Conservation (phyloP, 2,113 vertebrate genomes). For the Alethe diademata region DNA sequence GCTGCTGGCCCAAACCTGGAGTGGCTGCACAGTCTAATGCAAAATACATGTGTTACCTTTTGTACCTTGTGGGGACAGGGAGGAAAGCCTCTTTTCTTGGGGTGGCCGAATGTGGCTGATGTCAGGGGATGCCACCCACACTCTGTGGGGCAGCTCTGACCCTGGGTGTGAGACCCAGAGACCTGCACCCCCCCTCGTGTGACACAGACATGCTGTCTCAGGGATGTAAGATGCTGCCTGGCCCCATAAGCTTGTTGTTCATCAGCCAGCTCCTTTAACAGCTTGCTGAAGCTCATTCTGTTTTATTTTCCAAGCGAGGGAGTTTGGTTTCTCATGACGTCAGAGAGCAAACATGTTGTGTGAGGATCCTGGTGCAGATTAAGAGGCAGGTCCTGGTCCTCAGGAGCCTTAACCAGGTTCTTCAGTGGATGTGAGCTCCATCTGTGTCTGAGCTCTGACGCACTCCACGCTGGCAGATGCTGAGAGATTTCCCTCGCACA, state of each 20-base stretch:
- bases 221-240: neutral
- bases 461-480: neutral
- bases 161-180: neutral
- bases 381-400: neutral
- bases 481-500: neutral
- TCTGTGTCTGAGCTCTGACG: neutral
- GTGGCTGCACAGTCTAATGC: neutral
- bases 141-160: neutral
- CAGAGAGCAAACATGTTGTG: neutral
- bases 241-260: rapidly evolving
- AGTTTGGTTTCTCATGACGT: neutral
- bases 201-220: neutral
- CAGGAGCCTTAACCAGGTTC: neutral
- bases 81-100: neutral
- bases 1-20: neutral
- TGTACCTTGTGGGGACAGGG: rapidly evolving
- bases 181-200: rapidly evolving
- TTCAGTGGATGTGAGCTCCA: neutral
- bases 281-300: neutral
- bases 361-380: neutral
- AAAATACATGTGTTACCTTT: neutral
- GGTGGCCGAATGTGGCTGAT: rapidly evolving
- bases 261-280: neutral
- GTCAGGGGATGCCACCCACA: neutral
- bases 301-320: neutral